Conservation (phyloP, 1,140 invertebrate species). For the Drosophila melanogaster region Release_6_plus_ISO1_MT NT_033779.5:14723501-14724000, state of each 20-base stretch:
- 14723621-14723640: constrained; percentile 1
- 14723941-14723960: constrained; percentile 26
- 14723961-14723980: constrained; percentile 66
- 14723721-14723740: too few species aligned
- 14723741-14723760: too few species aligned
- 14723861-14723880: constrained; percentile 38
- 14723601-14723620: constrained; percentile 7
- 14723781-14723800: too few species aligned
- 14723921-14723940: constrained; percentile 16
- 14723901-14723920: constrained; percentile 34
- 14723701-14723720: not conserved
- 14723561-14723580: constrained; percentile 23
- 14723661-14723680: not conserved
- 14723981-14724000: constrained; percentile 67
- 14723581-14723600: constrained; percentile 10
- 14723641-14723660: not conserved
- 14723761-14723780: not conserved
- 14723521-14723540: constrained; percentile 54
- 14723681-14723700: not conserved
- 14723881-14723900: constrained; percentile 42
- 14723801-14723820: not conserved
- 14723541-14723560: constrained; percentile 4
- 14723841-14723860: constrained; percentile 8
- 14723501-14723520: constrained; percentile 63
- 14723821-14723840: constrained; percentile 1